Evolutionary conservation across 1,140 invertebrate genomes (phyloP), one percentile per base, ranked within the genome.

Genomic region (Drosophila elegans): DNA sequence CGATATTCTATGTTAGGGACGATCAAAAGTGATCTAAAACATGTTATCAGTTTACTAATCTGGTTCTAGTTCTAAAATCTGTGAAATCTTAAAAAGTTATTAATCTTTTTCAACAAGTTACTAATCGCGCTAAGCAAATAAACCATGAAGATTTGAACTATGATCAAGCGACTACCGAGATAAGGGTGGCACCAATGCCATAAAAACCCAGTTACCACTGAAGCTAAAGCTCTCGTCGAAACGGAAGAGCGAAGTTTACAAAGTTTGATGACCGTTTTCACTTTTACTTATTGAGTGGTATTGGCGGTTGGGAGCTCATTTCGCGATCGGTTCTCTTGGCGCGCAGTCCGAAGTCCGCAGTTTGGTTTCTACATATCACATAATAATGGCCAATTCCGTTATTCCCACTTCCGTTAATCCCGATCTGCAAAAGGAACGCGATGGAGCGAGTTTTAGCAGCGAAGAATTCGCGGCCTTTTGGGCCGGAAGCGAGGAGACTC

Each of bases 401-500:
- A 86, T 86, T 25, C 82, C 82, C 10, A 56, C 51, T 16, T 55
- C 57, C 5, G 73, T 92, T 1, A 92, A 92, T 74, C 80, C 80
- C 12, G 96, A 97, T 93, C 92, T 98, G 46, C 93, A 94, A 69
- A 94, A 93, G 66, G 97, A 98, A 93, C 93, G 97, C 57, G 92
- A 94, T 55, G 95, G 94, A 75, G 97, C 96, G 75, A 95, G 94
- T 3, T 97, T 98, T 86, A 93, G 95, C 86, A 93, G 94, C 3
- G 91, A 93, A 63, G 97, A 98, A 92, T 93, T 98, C 56, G 97
- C 96, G 0, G 92, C 96, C 91, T 94, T 97, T 52, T 93, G 97
- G 42, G 96, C 98, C 93, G 97, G 97, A 5, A 94, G 95, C 25
- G 86, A 92, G 60, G 94, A 96, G 34, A 96, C 96, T 93, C 97